Evolutionary conservation across 2,113 vertebrate genomes (phyloP).

Genomic region (Mesoclemmys tuberculata): DNA sequence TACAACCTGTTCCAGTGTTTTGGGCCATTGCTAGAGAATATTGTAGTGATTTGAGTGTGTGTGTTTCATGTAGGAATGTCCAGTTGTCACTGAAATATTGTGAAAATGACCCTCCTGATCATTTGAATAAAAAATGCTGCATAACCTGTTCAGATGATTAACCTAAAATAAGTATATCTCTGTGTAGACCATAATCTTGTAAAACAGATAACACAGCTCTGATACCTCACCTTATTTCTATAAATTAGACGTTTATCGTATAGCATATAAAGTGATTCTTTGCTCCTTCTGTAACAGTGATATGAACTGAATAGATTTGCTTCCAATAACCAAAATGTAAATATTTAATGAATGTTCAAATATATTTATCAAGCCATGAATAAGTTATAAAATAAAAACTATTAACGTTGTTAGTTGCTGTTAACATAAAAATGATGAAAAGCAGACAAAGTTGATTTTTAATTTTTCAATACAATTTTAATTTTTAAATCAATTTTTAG

Average conservation of each 20-base stretch:
- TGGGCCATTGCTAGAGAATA: not conserved
- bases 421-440: not conserved
- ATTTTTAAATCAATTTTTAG: constrained; percentile 10
- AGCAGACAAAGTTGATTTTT: not conserved
- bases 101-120: constrained; percentile 3
- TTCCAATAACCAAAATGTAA: constrained; percentile 17
- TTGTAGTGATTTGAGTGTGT: not conserved
- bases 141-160: not conserved
- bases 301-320: not conserved
- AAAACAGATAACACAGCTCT: constrained; percentile 15
- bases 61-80: not conserved
- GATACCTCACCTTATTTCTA: constrained; percentile 3
- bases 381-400: not conserved
- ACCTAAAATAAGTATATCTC: not conserved
- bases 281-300: not conserved
- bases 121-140: constrained; percentile 25
- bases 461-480: not conserved
- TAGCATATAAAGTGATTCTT: constrained; percentile 30
- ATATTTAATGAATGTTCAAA: not conserved
- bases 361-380: not conserved
- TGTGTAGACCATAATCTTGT: not conserved
- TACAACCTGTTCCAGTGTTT: not conserved
- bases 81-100: not conserved
- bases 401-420: not conserved
- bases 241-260: constrained; percentile 49